Base-by-base conservation (phyloP, 1,140 invertebrate genomes). In the Drosophila sproati region DNA sequence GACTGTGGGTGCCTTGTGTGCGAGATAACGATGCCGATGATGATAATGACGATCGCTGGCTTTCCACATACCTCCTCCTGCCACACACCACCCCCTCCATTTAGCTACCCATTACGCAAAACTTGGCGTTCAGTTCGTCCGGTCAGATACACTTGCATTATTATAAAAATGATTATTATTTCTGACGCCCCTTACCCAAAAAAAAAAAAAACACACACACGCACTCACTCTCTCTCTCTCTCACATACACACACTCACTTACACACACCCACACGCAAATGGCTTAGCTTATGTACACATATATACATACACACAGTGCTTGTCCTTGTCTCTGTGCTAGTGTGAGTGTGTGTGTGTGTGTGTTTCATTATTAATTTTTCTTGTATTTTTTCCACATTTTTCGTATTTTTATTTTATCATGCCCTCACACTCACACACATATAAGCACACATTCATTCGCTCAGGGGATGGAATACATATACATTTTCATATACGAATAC, bases 151-250 rank as follows among this genome's bases (percentile, higher is more conserved):
- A 89, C 86, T 89, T 90, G 86, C 81, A 81, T 86, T 90, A 89
- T 90, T 90, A 89, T 90, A 80, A 87, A 87, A 88, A 88, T 82
- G 82, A 87, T 88, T 88, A 88, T 87, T 83, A 87, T 79, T 83
- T 83, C 62, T 78, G 72, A 57, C 60, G 48, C 71, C 63, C 74
- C 43, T 47, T 45, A 28, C 52, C 72, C 52, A 60, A 60, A 57
- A 35, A 48, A 48, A 35, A 6, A 48, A 52, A 57, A 29, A 35
- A 37, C 67, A 68, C 43, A 28, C 48, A 54, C 39, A 0, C 20
- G 1, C 20, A 0, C 20, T 1, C 20, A 0, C 20, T 20, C 20
- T 20, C 20, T 20, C 20, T 1, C 20, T 20, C 20, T 1, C 35
- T 12, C 39, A n/a, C 34, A 62, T 47, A 31, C 68, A 54, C 50